Base-by-base conservation (phyloP, 2,797 vertebrate species). In the Phrynocephalus guinanensis region DNA sequence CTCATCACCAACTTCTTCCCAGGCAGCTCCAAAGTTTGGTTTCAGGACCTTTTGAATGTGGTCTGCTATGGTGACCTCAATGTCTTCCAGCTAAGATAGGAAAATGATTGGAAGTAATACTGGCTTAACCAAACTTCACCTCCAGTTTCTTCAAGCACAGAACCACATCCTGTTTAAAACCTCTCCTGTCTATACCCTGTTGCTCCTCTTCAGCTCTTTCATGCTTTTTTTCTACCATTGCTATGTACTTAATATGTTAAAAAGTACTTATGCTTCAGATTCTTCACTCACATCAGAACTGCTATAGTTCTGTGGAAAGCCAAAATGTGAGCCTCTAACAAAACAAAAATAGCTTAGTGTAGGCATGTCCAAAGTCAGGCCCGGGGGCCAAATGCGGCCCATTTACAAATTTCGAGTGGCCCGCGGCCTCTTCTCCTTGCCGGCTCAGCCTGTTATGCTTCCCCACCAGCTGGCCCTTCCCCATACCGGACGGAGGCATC, bases 11-110 rank as follows among this genome's bases (percentile, higher is more conserved):
- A 97, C 97, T 92, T 97, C 97, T 82, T 97, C 97, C 97, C 97
- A 97, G 60, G 97, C 97, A 72, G 97, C 97, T 91, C 96, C 95
- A 0, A 97, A 97, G 94, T 97, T 97, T 77, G 97, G 91, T 87
- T 97, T 97, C 93, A 97, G 95, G 91, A 97, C 97, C 77, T 97
- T 96, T 70, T 97, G 97, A 89, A 97, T 97, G 91, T 97, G 97
- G 90, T 97, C 97, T 24, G 95, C 96, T 70, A 97, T 93, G 0
- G 97, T 97, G 72, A 97, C 96, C 91, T 97, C 97, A 63, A 97
- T 90, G 72, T 97, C 97, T 94, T 97, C 97, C 66, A 97, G 95
- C 97, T 97, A 86, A 79, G 50, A n/a, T 77, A 4, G 89, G 20
- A 90, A 20, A 80, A 84, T 11, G 81, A 9, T 38, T 84, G 92